Evolutionary conservation across 1,140 invertebrate genomes (phyloP).

Genomic region (Bicyclus anynana): DNA sequence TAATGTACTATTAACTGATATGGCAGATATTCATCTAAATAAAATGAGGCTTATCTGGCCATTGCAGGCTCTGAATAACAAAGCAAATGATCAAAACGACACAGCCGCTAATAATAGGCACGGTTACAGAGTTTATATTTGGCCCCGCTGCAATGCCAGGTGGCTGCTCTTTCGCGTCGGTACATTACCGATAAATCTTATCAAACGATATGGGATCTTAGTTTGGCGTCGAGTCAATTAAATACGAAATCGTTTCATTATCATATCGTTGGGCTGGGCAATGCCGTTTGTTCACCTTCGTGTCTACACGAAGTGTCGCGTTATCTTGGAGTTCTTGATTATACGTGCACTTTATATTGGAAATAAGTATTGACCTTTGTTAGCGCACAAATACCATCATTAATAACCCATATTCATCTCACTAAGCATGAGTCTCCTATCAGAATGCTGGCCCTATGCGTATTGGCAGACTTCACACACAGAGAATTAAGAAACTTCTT

Average conservation of each 20-base stretch:
- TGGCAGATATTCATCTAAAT: no score
- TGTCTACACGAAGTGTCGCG: background rate
- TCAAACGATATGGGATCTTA: slow-evolving; percentile 32
- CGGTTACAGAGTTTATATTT: slow-evolving; percentile 39
- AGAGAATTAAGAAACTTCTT: no score
- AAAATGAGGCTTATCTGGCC: no score
- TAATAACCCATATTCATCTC: no score
- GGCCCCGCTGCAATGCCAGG: slow-evolving; percentile 42
- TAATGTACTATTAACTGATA: no score
- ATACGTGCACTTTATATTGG: background rate
- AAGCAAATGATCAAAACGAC: background rate
- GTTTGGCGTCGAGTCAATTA: slow-evolving; percentile 42
- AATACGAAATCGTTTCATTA: slow-evolving; percentile 32
- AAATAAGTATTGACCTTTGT: background rate
- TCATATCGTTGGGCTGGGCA: slow-evolving; percentile 36
- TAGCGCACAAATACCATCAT: no score
- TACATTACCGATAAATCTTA: slow-evolving; percentile 39
- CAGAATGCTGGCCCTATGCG: no score
- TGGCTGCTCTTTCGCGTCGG: slow-evolving; percentile 35
- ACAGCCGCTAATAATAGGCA: slow-evolving; percentile 15
- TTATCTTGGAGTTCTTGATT: slow-evolving; percentile 8
- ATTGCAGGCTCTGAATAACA: no score
- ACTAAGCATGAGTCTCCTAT: no score
- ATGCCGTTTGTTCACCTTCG: slow-evolving; percentile 6
- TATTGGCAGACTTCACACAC: no score